Evolutionary conservation across 2,888 invertebrate species (phyloP), one percentile per base, ranked within the genome.

Genomic region (Cyrtodaria siliqua): DNA sequence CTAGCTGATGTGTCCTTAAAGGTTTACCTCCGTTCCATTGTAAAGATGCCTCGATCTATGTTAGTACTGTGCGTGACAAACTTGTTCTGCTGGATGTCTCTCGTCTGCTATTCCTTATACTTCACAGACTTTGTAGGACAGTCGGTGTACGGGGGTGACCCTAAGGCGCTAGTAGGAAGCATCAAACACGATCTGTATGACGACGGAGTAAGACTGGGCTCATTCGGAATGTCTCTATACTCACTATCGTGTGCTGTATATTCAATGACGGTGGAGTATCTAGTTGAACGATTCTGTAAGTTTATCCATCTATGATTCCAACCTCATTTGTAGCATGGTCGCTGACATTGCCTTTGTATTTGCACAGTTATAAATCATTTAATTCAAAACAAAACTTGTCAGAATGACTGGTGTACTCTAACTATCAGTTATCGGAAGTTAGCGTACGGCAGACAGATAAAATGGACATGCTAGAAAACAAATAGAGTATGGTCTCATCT

Each of bases 11-110:
- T 91, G 12, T 90, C 92, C 0, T 85, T 97, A 20, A 93, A 94
- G n/a, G 95, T 97, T 88, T 98, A 98, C 93, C 94, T 98, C 38
- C 94, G 95, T 84, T 98, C 98, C 4, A 98, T 98, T 69, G 93
- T 98, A n/a, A 95, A 96, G 91, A 98, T 99, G 97, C 98, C 99
- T 0, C 94, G 87, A 57, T 97, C 97, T 0, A 94, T 98, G 82
- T 95, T 96, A 38, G 95, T 97, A 90, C 95, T 98, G 14, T 98
- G 98, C 90, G 92, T 98, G 77, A 98, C 98, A 16, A 98, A 98
- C 94, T 94, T 98, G 40, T 98, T 98, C 93, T 98, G 98, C 91
- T 99, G 98, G 98, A 98, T 98, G 98, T 97, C 98, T 0, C 96
- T 99, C 86, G 98, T 99, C 52, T 98, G 98, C 92, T 99, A 98